phyloP scores from a whole-genome alignment of 2,888 invertebrate genomes.

The Mythimna vitellina region DNA sequence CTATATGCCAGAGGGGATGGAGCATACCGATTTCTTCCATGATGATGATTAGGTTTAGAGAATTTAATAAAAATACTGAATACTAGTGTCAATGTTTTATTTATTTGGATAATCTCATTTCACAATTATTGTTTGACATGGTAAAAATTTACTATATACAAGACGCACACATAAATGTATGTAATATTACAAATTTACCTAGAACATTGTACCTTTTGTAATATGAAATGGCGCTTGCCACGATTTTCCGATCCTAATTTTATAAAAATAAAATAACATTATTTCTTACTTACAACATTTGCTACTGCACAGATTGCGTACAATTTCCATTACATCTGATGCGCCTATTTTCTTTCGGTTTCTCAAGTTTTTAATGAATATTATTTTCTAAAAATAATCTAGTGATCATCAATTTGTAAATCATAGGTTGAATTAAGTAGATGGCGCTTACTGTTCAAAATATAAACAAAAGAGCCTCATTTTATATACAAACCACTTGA shows the following conservation, averaged over 20 bases:
- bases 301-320: constrained; percentile 86
- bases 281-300: constrained; percentile 85
- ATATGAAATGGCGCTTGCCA: constrained; percentile 81
- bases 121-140: constrained; percentile 86
- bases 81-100: constrained; percentile 86
- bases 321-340: constrained; percentile 74
- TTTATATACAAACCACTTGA: constrained; percentile 72
- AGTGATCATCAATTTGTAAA: constrained; percentile 22
- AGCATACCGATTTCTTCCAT: constrained; percentile 91
- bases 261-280: constrained; percentile 88
- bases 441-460: constrained; percentile 44
- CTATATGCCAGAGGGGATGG: constrained; percentile 93
- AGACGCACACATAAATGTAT: constrained; percentile 78
- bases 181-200: constrained; percentile 84
- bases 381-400: constrained; percentile 23
- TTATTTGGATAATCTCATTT: constrained; percentile 90
- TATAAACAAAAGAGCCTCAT: constrained; percentile 66
- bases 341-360: constrained; percentile 58
- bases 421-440: constrained; percentile 27
- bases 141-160: constrained; percentile 89
- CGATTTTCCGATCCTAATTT: constrained; percentile 80
- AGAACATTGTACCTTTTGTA: constrained; percentile 86
- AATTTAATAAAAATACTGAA: constrained; percentile 58
- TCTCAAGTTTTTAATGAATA: constrained; percentile 46
- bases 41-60: constrained; percentile 51